Percentiles rank a stretch among this genome's conserved stretches.
Evolutionary conservation across 2,888 invertebrate genomes (phyloP).

Genomic region (Synergus laeviventris): DNA sequence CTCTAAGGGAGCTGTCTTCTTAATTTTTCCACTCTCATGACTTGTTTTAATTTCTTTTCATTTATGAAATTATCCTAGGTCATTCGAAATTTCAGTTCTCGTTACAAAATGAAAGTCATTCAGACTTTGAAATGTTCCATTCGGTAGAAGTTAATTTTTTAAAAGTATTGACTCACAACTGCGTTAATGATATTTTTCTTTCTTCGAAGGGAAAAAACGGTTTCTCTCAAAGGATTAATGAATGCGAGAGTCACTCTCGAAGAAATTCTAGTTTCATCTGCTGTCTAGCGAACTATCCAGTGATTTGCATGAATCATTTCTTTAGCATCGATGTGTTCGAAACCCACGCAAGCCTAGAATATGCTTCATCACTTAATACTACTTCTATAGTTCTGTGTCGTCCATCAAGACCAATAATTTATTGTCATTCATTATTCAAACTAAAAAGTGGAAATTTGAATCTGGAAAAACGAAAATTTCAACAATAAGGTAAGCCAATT

Average conservation of each 20-base stretch:
- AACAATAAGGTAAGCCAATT: neutral
- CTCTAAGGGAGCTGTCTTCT: neutral
- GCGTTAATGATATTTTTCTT: conserved; percentile 19
- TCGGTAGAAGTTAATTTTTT: neutral
- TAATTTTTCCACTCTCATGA: neutral
- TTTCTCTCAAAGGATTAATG: conserved; percentile 30
- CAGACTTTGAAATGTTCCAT: neutral
- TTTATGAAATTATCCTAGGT: neutral
- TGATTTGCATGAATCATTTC: conserved; percentile 35
- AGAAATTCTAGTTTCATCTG: conserved; percentile 26
- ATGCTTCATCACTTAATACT: conserved; percentile 32
- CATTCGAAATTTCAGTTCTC: neutral
- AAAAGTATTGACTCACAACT: conserved; percentile 3
- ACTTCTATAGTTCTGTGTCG: neutral
- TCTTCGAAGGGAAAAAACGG: neutral
- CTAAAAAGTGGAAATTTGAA: neutral
- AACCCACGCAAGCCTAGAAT: conserved; percentile 28
- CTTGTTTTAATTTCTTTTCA: neutral
- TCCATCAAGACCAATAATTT: conserved; percentile 25
- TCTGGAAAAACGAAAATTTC: neutral
- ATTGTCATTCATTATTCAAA: conserved; percentile 22
- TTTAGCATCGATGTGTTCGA: conserved; percentile 18
- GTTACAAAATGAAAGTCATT: conserved; percentile 8
- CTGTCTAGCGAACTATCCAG: neutral
- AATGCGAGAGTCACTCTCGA: conserved; percentile 19